Conservation (phyloP, 1,140 invertebrate species). For the Calephelis virginiensis region DNA sequence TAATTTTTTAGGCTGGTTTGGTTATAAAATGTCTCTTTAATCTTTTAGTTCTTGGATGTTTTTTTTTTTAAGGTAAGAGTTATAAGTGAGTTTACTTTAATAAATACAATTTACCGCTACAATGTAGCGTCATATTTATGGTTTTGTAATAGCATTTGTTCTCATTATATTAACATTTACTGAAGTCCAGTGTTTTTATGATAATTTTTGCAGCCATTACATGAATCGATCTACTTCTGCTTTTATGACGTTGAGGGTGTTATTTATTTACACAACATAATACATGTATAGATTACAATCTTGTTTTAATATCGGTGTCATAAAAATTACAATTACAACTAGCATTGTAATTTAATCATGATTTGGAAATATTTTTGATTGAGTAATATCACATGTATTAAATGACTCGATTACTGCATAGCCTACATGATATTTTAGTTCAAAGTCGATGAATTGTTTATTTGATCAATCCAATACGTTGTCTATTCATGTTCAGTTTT, state of each 20-base stretch:
- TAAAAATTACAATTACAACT: neutral
- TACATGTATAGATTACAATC: neutral
- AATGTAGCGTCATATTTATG: constrained; percentile 17
- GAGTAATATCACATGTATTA: neutral
- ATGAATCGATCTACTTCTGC: constrained; percentile 14
- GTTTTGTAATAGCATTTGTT: constrained; percentile 28
- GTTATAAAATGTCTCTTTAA: neutral
- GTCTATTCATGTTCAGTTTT: too few relatives aligned
- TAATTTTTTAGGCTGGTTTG: neutral
- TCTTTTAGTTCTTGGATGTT: constrained; percentile 23
- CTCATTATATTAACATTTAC: constrained; percentile 27
- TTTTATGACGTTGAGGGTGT: neutral
- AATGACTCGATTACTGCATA: neutral
- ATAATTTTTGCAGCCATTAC: constrained; percentile 28
- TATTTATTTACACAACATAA: neutral
- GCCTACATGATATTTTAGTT: neutral
- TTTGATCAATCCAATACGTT: too few relatives aligned
- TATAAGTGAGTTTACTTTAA: neutral
- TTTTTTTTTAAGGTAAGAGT: neutral
- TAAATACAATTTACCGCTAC: neutral
- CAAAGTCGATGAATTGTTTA: too few relatives aligned
- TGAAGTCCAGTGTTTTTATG: constrained; percentile 24
- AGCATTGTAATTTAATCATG: neutral
- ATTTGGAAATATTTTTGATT: constrained; percentile 6
- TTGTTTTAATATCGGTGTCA: neutral